These are phyloP conservation scores for Salvelinus namaycush DNA, from an alignment of 2,113 vertebrate genomes.

Conservation along the genomic window DNA sequence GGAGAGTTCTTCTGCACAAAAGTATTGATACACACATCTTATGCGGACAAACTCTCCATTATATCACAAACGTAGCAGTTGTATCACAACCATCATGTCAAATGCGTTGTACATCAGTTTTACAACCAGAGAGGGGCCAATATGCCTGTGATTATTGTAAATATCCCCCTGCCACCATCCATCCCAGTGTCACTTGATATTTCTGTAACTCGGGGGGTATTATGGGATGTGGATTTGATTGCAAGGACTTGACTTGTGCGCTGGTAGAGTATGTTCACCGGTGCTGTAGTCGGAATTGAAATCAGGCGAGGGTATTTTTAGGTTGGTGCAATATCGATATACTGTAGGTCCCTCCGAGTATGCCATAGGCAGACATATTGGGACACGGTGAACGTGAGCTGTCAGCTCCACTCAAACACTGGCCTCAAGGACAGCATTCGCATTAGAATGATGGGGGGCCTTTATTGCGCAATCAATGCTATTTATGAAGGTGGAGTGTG, in stretches of 20 bases:
- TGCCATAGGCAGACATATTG: neutral
- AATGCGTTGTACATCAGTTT: too few species aligned
- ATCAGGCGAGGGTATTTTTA: constrained; percentile 37
- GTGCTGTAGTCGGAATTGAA: constrained; percentile 33
- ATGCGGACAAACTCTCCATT: too few species aligned
- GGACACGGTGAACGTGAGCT: neutral
- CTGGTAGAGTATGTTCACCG: constrained; percentile 17
- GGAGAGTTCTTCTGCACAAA: too few species aligned
- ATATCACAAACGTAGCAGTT: too few species aligned
- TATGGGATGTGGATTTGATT: constrained; percentile 1
- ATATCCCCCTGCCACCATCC: neutral
- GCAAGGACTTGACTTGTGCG: neutral
- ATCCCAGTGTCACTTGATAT: neutral
- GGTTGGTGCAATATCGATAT: constrained; percentile 22
- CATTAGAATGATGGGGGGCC: too few species aligned
- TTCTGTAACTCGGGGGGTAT: neutral
- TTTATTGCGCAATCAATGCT: too few species aligned
- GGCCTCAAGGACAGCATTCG: too few species aligned
- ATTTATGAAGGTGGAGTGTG: too few species aligned
- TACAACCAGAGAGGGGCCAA: neutral
- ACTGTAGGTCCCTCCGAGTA: constrained; percentile 18
- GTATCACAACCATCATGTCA: too few species aligned
- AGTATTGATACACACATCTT: too few species aligned
- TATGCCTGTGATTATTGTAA: neutral
- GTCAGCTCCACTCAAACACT: neutral